A percentile compares a stretch with the other conserved stretches of the same genome.
Evolutionary conservation across 2,888 invertebrate genomes (phyloP).

Genomic region (Palloptera scutellata): DNA sequence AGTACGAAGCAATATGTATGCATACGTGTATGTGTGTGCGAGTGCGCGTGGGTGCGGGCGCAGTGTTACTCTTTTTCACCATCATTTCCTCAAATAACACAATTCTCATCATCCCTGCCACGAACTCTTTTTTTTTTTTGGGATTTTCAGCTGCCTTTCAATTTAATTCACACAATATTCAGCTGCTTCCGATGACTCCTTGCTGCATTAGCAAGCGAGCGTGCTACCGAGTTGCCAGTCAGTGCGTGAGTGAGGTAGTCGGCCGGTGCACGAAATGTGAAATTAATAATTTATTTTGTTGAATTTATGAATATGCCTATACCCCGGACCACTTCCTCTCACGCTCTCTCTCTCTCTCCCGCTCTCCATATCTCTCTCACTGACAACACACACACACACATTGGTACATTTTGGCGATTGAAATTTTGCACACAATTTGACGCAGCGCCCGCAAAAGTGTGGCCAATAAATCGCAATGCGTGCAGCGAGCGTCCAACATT

Average conservation of each 20-base stretch:
- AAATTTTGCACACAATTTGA: constrained; percentile 27
- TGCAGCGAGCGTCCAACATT: not conserved
- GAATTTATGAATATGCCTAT: not conserved
- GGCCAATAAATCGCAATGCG: constrained; percentile 13
- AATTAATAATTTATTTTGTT: constrained; percentile 23
- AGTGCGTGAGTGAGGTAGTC: too few species aligned
- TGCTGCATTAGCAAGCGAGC: too few species aligned
- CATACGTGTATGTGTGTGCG: too few species aligned
- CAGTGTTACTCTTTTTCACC: too few species aligned
- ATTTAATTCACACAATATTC: not conserved
- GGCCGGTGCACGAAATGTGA: not conserved
- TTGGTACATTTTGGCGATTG: not conserved
- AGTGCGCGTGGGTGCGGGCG: too few species aligned
- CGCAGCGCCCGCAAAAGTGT: constrained; percentile 15
- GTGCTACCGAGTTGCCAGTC: too few species aligned
- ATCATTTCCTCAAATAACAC: too few species aligned
- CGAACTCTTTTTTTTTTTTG: not conserved
- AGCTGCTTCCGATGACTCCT: too few species aligned
- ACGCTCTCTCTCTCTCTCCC: not conserved
- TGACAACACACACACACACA: not conserved
- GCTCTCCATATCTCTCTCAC: not conserved
- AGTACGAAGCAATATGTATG: too few species aligned
- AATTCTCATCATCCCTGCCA: too few species aligned
- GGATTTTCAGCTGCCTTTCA: not conserved
- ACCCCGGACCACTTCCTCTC: not conserved